These are phyloP conservation scores for Pygoscelis antarcticus DNA, from an alignment of 2,113 vertebrate genomes.

Conservation along the genomic window DNA sequence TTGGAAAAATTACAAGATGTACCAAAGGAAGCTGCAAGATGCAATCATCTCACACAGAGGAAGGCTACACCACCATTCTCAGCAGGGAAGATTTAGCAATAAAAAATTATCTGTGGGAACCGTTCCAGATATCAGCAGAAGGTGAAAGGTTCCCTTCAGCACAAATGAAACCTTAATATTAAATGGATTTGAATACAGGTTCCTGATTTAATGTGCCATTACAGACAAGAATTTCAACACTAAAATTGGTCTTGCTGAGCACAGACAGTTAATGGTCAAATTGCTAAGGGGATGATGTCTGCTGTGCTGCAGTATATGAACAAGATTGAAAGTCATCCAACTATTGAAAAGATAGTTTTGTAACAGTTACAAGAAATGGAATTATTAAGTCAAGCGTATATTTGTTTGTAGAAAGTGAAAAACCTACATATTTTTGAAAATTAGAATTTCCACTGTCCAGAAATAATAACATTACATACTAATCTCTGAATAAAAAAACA, in stretches of 20 bases:
- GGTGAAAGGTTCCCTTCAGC: not conserved
- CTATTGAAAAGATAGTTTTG: not conserved
- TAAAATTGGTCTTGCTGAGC: not conserved
- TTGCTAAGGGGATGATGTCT: not conserved
- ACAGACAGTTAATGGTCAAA: not conserved
- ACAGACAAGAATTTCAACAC: not conserved
- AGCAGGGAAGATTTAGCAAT: not conserved
- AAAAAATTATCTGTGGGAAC: not conserved
- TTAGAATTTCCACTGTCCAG: not conserved
- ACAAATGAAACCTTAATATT: not conserved
- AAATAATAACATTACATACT: not conserved
- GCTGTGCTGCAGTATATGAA: not conserved
- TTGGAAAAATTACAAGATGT: not conserved
- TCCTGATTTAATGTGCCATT: not conserved
- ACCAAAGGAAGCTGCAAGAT: not conserved
- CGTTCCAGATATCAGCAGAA: not conserved
- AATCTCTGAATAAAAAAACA: not conserved
- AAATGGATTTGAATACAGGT: not conserved
- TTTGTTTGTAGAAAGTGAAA: not conserved
- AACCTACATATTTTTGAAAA: not conserved
- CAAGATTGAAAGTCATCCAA: not conserved
- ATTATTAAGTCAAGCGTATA: not conserved
- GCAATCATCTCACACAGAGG: not conserved
- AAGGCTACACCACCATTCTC: not conserved
- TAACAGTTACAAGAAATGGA: not conserved